A percentile compares a stretch with the other conserved stretches of the same genome.
These are phyloP conservation scores for Premnoplex brunnescens DNA, from an alignment of 2,797 vertebrate species.

Conservation along the genomic window DNA sequence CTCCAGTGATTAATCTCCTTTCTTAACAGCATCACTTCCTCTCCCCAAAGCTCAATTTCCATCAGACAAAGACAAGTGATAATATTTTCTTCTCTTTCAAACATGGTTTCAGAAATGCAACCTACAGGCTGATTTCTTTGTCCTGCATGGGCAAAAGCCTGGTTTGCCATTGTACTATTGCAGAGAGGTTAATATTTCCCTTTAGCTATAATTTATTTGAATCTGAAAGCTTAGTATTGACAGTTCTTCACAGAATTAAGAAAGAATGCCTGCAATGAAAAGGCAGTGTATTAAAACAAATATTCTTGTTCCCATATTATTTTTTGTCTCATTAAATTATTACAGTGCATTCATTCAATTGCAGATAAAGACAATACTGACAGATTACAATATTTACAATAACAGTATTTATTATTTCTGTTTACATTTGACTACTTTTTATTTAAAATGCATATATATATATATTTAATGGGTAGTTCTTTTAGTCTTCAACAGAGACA, in stretches of 20 bases:
- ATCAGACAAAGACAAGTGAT: neutral
- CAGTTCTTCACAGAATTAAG: neutral
- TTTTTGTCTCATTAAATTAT: neutral
- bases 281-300: neutral
- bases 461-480: neutral
- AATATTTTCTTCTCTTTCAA: neutral
- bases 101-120: neutral
- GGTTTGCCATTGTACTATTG: neutral
- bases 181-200: neutral
- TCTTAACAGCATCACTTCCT: neutral
- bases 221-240: neutral
- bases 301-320: neutral
- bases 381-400: neutral
- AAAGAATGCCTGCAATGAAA: conserved; percentile 1
- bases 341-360: neutral
- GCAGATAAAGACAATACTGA: neutral
- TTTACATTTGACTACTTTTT: neutral
- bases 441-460: neutral
- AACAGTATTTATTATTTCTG: neutral
- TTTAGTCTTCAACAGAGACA: neutral
- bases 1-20: neutral
- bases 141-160: neutral
- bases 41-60: neutral
- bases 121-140: neutral
- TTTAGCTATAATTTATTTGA: neutral